A percentile compares a stretch with the other conserved stretches of the same genome.
Evolutionary conservation across 2,113 vertebrate genomes (phyloP).

Genomic region (Crotalus horridus): DNA sequence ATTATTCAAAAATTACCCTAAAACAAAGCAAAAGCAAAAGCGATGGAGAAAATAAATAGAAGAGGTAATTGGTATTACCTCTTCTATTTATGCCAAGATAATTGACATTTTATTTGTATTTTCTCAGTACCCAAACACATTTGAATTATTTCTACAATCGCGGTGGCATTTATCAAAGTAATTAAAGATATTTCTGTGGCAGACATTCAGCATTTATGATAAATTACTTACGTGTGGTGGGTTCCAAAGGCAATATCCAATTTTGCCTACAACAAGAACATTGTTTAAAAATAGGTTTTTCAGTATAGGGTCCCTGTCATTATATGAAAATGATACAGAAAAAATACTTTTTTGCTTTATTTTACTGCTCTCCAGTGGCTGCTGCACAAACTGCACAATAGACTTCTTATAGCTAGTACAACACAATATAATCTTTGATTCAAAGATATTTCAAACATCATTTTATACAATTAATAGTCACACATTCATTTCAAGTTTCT

Average conservation of each 20-base stretch:
- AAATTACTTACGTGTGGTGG: slow-evolving; percentile 92
- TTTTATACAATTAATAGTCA: not conserved
- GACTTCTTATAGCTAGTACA: not conserved
- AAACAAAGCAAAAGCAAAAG: not conserved
- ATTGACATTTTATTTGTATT: not conserved
- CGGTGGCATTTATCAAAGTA: not conserved
- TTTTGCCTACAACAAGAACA: slow-evolving; percentile 81
- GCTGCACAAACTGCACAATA: slow-evolving; percentile 20
- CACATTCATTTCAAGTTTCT: not conserved
- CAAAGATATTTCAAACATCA: not conserved
- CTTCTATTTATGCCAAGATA: not conserved
- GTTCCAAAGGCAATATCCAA: slow-evolving; percentile 98
- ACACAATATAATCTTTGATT: not conserved
- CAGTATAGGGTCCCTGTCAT: not conserved
- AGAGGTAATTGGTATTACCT: not conserved
- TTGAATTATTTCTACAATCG: not conserved
- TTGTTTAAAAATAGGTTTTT: not conserved
- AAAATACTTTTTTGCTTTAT: slow-evolving; percentile 21
- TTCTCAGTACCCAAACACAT: not conserved
- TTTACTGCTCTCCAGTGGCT: slow-evolving; percentile 67
- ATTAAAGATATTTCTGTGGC: not conserved
- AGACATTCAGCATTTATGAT: not conserved
- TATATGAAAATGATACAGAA: not conserved
- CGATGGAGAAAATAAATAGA: not conserved
- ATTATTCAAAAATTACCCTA: not conserved